phyloP scores from a whole-genome alignment of 2,888 invertebrate species.

The Agonopterix arenella region DNA sequence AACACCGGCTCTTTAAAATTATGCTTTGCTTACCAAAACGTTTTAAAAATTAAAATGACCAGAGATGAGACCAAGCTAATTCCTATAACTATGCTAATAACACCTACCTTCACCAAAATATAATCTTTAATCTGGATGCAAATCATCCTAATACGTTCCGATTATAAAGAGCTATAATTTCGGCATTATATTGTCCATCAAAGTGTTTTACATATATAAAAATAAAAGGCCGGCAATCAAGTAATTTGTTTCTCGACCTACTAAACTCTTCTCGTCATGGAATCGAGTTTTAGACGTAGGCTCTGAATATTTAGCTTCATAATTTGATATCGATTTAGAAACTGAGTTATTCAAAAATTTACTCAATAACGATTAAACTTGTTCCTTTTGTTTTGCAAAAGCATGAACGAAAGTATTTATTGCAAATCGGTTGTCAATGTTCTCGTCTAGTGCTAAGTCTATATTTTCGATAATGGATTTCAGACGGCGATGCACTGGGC shows the following conservation, averaged over 20 bases:
- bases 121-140: constrained; percentile 76
- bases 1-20: constrained; percentile 48
- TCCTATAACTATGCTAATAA: constrained; percentile 74
- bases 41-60: constrained; percentile 69
- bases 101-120: constrained; percentile 70
- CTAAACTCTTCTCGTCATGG: constrained; percentile 63
- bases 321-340: constrained; percentile 40
- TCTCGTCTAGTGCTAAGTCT: neutral
- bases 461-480: constrained; percentile 30
- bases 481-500: constrained; percentile 98
- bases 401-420: neutral
- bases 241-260: constrained; percentile 72
- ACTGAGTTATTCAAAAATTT: constrained; percentile 2
- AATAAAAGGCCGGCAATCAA: constrained; percentile 69
- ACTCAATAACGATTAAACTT: neutral
- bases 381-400: neutral
- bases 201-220: constrained; percentile 73
- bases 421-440: neutral
- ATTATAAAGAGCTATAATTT: constrained; percentile 74
- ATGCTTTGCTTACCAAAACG: constrained; percentile 51
- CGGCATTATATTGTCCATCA: constrained; percentile 75
- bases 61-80: constrained; percentile 64
- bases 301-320: constrained; percentile 42
- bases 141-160: constrained; percentile 74
- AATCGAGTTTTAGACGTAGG: constrained; percentile 52